A percentile compares a stretch with the other conserved stretches of the same genome.
phyloP scores from a whole-genome alignment of 2,797 vertebrate genomes.

The Urosaurus nigricauda region DNA sequence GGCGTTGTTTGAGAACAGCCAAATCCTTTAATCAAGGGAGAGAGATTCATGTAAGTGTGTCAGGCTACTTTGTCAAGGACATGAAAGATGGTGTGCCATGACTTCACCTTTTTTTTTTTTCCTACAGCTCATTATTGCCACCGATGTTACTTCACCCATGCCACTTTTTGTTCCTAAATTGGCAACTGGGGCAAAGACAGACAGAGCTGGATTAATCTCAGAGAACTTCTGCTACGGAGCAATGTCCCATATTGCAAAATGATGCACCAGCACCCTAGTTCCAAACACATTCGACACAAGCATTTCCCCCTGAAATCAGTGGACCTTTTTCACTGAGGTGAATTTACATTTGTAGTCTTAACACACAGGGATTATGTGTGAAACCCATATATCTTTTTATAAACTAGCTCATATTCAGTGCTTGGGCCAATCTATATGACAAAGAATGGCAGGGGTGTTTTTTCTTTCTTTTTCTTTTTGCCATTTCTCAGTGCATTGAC shows the following conservation, averaged over 20 bases:
- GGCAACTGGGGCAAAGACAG: background rate
- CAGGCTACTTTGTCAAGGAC: background rate
- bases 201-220: background rate
- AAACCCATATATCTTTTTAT: slow-evolving; percentile 71
- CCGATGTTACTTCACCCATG: too few relatives aligned
- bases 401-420: slow-evolving; percentile 73
- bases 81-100: too few relatives aligned
- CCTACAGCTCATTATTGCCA: background rate
- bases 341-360: slow-evolving; percentile 64
- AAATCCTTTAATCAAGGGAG: background rate
- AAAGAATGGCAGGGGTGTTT: slow-evolving; percentile 49
- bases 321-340: background rate
- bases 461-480: slow-evolving; percentile 53
- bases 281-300: background rate
- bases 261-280: background rate
- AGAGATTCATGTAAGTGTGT: background rate
- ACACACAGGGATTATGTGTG: slow-evolving; percentile 77
- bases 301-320: background rate
- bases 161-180: background rate
- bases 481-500: slow-evolving; percentile 63
- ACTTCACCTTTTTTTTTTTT: background rate
- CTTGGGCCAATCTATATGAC: slow-evolving; percentile 77
- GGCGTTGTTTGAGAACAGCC: background rate
- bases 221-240: background rate
- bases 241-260: background rate